Base-by-base conservation (phyloP, 2,113 vertebrate genomes). In the Hydrochoerus hydrochaeris region DNA sequence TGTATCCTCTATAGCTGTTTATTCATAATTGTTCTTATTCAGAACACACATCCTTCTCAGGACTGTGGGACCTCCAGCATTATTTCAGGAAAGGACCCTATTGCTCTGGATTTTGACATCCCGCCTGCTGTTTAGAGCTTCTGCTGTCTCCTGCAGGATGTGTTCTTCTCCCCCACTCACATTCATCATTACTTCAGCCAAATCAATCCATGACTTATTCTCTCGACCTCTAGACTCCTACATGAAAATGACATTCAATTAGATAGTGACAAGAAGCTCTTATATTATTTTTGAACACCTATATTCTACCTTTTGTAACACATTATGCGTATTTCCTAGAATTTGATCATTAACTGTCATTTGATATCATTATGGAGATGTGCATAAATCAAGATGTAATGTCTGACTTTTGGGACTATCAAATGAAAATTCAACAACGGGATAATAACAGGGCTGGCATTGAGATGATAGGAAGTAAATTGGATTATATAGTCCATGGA, bases 341-440 rank as follows among this genome's bases (percentile, higher is more conserved):
- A 60, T 84, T 90, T 77, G 9, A 88, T 84, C n/a, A 90, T 87
- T 85, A 80, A 92, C 54, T 65, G 13, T 62, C n/a, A 85, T 41
- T 28, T 84, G n/a, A 28, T 12, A 81, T 80, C 12, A 73, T 24
- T 17, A 26, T 54, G 16, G 63, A 57, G 28, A 62, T 60, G 22
- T 65, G 9, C 38, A 3, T 91, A 35, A 91, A 32, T 80, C 26
- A 92, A n/a, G 44, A 60, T 92, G 10, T 71, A 35, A 5, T 91
- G 46, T 93, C 49, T 92, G 26, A 78, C 26, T 69, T 92, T 73
- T 57, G 44, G 26, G 84, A 24, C 22, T 65, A 22, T 57, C 20
- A 67, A 17, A 16, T 82, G 38, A 81, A 86, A 96, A 60, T 38
- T 90, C 57, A 78, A 4, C 41, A 81, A 4, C 95, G 38, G 1